A percentile compares a stretch with the other conserved stretches of the same genome.
Conservation (phyloP, 2,797 vertebrate genomes). For the Siniperca undulata region DNA sequence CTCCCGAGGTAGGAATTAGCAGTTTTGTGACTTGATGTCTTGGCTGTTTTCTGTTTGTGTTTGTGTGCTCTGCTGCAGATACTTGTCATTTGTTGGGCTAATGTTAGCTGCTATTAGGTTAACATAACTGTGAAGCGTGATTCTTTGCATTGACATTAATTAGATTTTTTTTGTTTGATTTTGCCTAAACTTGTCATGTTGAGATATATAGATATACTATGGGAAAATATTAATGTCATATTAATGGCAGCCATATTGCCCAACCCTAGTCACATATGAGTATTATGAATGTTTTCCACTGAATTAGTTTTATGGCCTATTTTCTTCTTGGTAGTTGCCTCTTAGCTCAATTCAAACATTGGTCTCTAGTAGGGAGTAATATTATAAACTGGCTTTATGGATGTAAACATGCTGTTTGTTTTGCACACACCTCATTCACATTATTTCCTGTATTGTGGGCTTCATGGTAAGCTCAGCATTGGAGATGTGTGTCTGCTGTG, state of each 20-base stretch:
- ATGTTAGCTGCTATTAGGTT: not conserved
- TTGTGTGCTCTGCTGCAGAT: not conserved
- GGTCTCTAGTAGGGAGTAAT: not conserved
- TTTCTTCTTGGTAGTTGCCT: not conserved
- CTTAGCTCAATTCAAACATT: not conserved
- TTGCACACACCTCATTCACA: conserved; percentile 8
- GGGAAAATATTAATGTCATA: not conserved
- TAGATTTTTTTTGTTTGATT: not conserved
- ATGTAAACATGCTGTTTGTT: conserved; percentile 5
- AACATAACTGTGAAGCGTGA: too few species aligned
- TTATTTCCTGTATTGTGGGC: not conserved
- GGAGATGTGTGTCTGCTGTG: not conserved
- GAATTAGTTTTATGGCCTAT: not conserved
- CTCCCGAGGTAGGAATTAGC: conserved; percentile 8
- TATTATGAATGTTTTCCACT: not conserved
- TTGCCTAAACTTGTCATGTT: not conserved
- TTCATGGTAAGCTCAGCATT: not conserved
- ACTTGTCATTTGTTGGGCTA: not conserved
- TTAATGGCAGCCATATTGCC: not conserved
- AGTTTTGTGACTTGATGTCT: not conserved
- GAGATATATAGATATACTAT: not conserved
- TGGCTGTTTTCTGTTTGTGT: not conserved
- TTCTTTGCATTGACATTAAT: not conserved
- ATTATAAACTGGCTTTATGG: not conserved
- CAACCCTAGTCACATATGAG: not conserved